Conservation (phyloP, 2,888 invertebrate genomes). For the Boloria selene region DNA sequence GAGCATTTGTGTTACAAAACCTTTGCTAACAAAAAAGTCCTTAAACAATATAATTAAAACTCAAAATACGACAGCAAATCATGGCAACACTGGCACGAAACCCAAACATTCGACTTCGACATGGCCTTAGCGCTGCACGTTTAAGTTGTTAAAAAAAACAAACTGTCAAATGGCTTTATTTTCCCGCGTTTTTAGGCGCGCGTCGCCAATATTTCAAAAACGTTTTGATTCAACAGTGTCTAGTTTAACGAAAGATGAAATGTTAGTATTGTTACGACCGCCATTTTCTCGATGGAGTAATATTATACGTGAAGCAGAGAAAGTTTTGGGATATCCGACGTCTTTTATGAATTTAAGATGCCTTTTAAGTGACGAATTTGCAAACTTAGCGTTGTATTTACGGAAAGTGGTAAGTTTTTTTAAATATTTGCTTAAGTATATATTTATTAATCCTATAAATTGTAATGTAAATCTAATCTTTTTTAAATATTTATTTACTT, state of each 20-base stretch:
- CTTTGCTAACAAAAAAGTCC: too few species aligned
- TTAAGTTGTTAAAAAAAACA: conserved; percentile 27
- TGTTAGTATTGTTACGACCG: conserved; percentile 67
- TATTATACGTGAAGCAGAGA: conserved; percentile 75
- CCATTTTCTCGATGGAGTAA: conserved; percentile 78
- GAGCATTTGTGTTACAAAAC: too few species aligned
- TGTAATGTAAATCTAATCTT: too few species aligned
- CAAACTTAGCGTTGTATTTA: conserved; percentile 79
- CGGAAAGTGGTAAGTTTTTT: conserved; percentile 73
- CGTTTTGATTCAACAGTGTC: conserved; percentile 73
- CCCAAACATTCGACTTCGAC: conserved; percentile 31
- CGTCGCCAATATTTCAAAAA: conserved; percentile 69
- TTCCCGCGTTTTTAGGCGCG: conserved; percentile 67
- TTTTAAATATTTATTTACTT: too few species aligned
- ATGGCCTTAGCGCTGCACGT: conserved; percentile 29
- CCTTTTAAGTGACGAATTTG: conserved; percentile 83
- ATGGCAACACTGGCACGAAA: conserved; percentile 36
- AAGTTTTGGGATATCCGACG: conserved; percentile 82
- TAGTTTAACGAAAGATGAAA: conserved; percentile 75
- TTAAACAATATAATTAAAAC: neutral
- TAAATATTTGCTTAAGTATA: too few species aligned
- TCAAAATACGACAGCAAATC: conserved; percentile 26
- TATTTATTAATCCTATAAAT: too few species aligned
- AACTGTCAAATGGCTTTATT: conserved; percentile 59
- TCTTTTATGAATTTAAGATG: conserved; percentile 83